Evolutionary conservation across 2,797 vertebrate species (phyloP), one percentile per base, ranked within the genome.

Genomic region (Argentina silus): DNA sequence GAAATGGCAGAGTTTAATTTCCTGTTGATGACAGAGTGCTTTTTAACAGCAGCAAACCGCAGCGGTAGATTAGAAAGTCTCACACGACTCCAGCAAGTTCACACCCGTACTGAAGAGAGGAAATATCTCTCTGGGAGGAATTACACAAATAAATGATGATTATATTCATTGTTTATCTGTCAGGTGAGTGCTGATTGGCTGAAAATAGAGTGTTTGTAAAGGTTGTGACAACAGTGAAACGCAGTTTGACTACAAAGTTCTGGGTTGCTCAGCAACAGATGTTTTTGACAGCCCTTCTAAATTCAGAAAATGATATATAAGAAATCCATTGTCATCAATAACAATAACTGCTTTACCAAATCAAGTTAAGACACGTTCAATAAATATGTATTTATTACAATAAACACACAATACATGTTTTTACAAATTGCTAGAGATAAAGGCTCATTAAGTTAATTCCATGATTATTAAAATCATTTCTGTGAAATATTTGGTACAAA

Each of bases 1-100:
- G 74, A 59, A 78, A 81, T 69, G 64, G 23, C 67, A 70, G 65
- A n/a, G 48, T 90, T 89, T 91, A 85, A 92, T 92, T 89, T 92
- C 90, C 89, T 88, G 82, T 80, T 75, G 73, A 72, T 27, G 73
- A 82, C 79, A n/a, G 68, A 70, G 27, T 0, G 48, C 11, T 67
- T 73, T 67, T 36, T 69, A 77, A 69, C 79, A 70, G 44, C 50
- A 48, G 65, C 42, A 65, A 51, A 23, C 55, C 9, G 44, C 44
- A 47, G 44, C 44, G 4, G 44, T 47, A 57, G 8, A n/a, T n/a
- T n/a, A n/a, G n/a, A n/a, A n/a, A n/a, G n/a, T n/a, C n/a, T n/a
- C n/a, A n/a, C n/a, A n/a, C n/a, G n/a, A n/a, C n/a, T n/a, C n/a
- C n/a, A n/a, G n/a, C n/a, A n/a, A n/a, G n/a, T n/a, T n/a, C 15